Percentiles rank a stretch among this genome's conserved stretches.
These are phyloP conservation scores for Dryococelus australis DNA, from an alignment of 2,888 invertebrate genomes.

Conservation along the genomic window DNA sequence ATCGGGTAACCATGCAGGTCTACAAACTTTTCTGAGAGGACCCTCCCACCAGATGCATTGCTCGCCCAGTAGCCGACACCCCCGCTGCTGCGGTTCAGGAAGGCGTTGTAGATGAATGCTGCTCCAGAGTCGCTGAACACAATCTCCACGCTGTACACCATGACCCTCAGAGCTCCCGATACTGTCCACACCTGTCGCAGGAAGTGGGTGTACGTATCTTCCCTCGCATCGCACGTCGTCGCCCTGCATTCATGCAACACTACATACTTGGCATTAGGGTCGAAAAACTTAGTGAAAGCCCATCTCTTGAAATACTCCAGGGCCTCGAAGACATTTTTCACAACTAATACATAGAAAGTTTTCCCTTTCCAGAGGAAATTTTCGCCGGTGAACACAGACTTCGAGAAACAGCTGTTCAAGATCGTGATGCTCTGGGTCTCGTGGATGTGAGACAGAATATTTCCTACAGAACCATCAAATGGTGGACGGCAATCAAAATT, in stretches of 20 bases:
- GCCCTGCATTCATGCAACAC: neutral
- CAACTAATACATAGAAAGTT: neutral
- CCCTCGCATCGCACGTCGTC: neutral
- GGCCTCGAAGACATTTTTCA: neutral
- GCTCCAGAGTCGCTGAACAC: neutral
- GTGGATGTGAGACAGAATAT: neutral
- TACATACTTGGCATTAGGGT: neutral
- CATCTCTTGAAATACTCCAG: neutral
- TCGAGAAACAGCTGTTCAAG: neutral
- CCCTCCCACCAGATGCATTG: neutral
- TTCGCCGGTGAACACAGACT: neutral
- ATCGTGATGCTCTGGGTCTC: neutral
- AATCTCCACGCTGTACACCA: neutral
- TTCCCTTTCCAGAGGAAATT: neutral
- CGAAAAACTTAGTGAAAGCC: neutral
- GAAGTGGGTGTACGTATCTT: neutral
- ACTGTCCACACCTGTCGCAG: neutral
- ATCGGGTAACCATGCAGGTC: conserved; percentile 20
- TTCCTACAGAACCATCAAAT: neutral
- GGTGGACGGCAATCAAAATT: neutral
- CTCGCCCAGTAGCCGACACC: neutral
- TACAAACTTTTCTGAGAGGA: neutral
- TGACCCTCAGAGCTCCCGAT: neutral
- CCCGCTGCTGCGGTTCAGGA: conserved; percentile 1
- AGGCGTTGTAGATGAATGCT: neutral